Evolutionary conservation across 2,113 vertebrate species (phyloP).

Genomic region (Takifugu flavidus): DNA sequence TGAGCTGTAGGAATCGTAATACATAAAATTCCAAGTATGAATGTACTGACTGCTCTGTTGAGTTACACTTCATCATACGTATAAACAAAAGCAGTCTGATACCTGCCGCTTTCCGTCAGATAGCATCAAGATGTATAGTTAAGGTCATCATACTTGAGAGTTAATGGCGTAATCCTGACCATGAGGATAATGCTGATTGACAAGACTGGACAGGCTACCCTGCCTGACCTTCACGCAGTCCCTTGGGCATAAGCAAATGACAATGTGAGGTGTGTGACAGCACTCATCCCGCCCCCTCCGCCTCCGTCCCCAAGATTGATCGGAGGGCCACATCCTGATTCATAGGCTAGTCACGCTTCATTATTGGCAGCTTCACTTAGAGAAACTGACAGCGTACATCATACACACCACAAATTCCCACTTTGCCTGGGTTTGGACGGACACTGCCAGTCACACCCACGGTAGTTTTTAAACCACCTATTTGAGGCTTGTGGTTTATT

Average conservation of each 20-base stretch:
- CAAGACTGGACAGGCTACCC: conserved; percentile 36
- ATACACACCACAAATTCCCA: conserved; percentile 34
- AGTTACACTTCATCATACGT: too few relatives aligned
- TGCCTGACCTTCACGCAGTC: conserved; percentile 44
- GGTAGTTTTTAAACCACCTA: neutral
- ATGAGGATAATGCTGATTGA: conserved; percentile 52
- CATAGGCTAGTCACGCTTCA: conserved; percentile 52
- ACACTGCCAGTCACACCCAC: accelerated
- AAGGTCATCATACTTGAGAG: neutral
- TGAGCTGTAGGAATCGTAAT: too few relatives aligned
- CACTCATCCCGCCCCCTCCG: neutral
- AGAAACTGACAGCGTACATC: conserved; percentile 64
- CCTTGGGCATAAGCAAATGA: conserved; percentile 24
- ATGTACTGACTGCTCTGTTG: too few relatives aligned
- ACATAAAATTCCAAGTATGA: too few relatives aligned
- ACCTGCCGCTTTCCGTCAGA: neutral
- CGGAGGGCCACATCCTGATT: conserved; percentile 39
- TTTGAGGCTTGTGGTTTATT: neutral
- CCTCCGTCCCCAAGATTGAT: conserved; percentile 28
- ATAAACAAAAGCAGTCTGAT: too few relatives aligned
- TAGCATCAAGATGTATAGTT: neutral
- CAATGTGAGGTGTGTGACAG: conserved; percentile 45
- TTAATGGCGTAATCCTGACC: conserved; percentile 27
- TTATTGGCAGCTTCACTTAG: conserved; percentile 65
- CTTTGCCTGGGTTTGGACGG: conserved; percentile 8